These are phyloP conservation scores for Eurytoma californica DNA, from an alignment of 2,888 invertebrate species.

Conservation along the genomic window DNA sequence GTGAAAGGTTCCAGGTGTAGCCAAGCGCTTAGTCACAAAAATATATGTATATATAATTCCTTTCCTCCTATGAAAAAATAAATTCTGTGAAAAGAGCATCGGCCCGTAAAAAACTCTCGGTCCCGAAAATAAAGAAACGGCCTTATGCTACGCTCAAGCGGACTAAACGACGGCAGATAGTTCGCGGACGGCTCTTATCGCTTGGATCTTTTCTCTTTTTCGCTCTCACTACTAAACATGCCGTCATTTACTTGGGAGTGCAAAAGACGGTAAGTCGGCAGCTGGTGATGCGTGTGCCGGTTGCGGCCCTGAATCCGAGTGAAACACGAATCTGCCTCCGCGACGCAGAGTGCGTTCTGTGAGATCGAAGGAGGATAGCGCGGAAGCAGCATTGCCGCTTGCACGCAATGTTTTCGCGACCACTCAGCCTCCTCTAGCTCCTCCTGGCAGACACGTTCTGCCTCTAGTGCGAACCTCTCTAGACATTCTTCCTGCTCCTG, in stretches of 20 bases:
- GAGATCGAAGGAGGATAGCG: slow-evolving; percentile 57
- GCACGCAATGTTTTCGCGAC: slow-evolving; percentile 57
- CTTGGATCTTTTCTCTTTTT: not conserved
- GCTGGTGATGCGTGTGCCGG: not conserved
- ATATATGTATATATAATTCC: too few relatives aligned
- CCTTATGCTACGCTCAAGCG: too few relatives aligned
- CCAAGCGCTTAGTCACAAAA: too few relatives aligned
- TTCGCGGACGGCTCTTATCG: slow-evolving; percentile 36
- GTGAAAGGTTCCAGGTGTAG: too few relatives aligned
- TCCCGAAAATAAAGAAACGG: too few relatives aligned
- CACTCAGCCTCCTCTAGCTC: slow-evolving; percentile 45
- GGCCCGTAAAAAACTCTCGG: too few relatives aligned
- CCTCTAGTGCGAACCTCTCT: slow-evolving; percentile 54
- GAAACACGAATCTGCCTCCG: slow-evolving; percentile 61
- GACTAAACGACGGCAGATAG: too few relatives aligned
- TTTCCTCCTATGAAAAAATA: too few relatives aligned
- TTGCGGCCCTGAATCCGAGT: slow-evolving; percentile 58
- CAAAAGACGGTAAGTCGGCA: too few relatives aligned
- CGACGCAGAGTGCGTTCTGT: slow-evolving; percentile 57
- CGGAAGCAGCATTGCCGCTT: slow-evolving; percentile 59
- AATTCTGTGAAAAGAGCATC: too few relatives aligned
- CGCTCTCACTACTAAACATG: too few relatives aligned
- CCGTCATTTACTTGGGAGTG: too few relatives aligned
- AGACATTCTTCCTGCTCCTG: slow-evolving; percentile 47
- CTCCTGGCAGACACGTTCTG: slow-evolving; percentile 60